These are phyloP conservation scores for Ceratina calcarata DNA, from an alignment of 1,140 invertebrate genomes.

Conservation along the genomic window DNA sequence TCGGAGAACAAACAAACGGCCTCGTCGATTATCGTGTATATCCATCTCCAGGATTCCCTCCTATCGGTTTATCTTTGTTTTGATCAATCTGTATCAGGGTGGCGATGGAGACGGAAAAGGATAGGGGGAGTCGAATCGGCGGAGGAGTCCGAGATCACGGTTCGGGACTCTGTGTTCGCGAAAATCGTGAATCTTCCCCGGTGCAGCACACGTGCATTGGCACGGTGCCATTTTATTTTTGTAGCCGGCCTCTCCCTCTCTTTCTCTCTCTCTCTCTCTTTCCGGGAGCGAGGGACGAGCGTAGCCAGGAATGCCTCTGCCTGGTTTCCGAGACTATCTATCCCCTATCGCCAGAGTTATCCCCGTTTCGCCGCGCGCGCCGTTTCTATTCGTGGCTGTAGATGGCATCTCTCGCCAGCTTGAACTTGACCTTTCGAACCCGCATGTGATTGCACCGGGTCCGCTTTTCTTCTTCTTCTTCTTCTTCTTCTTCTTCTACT, in stretches of 20 bases:
- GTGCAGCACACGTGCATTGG: slow-evolving; percentile 62
- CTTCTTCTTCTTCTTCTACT: slow-evolving; percentile 37
- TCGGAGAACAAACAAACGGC: slow-evolving; percentile 31
- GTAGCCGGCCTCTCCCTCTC: slow-evolving; percentile 20
- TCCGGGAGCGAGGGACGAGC: slow-evolving; percentile 9
- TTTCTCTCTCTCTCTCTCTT: no score
- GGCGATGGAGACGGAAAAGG: no score
- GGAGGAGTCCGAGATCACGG: background rate
- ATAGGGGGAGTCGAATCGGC: no score
- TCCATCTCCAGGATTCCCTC: slow-evolving; percentile 4
- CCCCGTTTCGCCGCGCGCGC: slow-evolving; percentile 21
- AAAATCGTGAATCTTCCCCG: slow-evolving; percentile 53
- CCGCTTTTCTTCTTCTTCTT: slow-evolving; percentile 36
- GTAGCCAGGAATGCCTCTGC: slow-evolving; percentile 22
- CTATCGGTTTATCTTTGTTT: slow-evolving; percentile 25
- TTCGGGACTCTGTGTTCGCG: slow-evolving; percentile 29
- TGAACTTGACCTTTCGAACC: slow-evolving; percentile 68
- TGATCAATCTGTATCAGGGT: slow-evolving; percentile 21
- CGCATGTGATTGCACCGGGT: slow-evolving; percentile 51
- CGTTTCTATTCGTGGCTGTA: slow-evolving; percentile 53
- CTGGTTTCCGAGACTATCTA: slow-evolving; percentile 27
- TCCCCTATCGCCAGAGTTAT: slow-evolving; percentile 38
- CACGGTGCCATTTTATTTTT: slow-evolving; percentile 66
- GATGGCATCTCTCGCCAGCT: slow-evolving; percentile 54
- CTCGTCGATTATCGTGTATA: slow-evolving; percentile 31